Evolutionary conservation across 2,797 vertebrate genomes (phyloP).

Genomic region (Nannoperca australis): DNA sequence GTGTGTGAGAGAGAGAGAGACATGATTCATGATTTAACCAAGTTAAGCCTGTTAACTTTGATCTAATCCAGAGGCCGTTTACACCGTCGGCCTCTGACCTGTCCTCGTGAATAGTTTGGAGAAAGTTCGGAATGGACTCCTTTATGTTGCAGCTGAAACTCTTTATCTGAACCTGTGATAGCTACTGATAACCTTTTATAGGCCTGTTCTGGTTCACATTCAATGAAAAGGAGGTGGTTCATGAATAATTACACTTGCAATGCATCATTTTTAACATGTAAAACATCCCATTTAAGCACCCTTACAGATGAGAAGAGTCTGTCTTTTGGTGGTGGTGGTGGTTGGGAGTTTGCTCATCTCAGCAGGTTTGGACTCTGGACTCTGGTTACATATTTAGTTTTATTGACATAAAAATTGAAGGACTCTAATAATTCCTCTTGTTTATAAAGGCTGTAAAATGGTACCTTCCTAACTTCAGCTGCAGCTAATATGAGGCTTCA

Average conservation of each 20-base stretch:
- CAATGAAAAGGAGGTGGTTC: slow-evolving; percentile 7
- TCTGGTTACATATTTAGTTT: not conserved
- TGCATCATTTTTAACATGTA: slow-evolving; percentile 14
- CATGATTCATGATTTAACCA: slow-evolving; percentile 50
- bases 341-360: too few species aligned
- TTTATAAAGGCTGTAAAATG: too few species aligned
- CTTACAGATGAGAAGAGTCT: not conserved
- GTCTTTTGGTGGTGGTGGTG: too few species aligned
- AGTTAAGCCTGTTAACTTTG: too few species aligned
- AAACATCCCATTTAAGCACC: slow-evolving; percentile 1
- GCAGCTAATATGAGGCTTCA: not conserved
- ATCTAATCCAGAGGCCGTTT: not conserved
- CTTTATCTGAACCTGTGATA: slow-evolving; percentile 34
- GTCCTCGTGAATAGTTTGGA: not conserved
- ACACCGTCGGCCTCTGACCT: slow-evolving; percentile 8
- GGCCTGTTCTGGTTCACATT: slow-evolving; percentile 10
- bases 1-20: slow-evolving; percentile 5
- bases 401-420: not conserved
- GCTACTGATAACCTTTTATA: slow-evolving; percentile 35
- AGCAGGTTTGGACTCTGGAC: too few species aligned
- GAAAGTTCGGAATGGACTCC: slow-evolving; percentile 31
- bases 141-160: not conserved
- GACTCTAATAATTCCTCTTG: too few species aligned
- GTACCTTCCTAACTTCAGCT: too few species aligned
- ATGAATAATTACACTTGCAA: slow-evolving; percentile 33